A percentile compares a stretch with the other conserved stretches of the same genome.
These are phyloP conservation scores for Myrmecophaga tridactyla DNA, from an alignment of 2,113 vertebrate genomes.

Conservation along the genomic window DNA sequence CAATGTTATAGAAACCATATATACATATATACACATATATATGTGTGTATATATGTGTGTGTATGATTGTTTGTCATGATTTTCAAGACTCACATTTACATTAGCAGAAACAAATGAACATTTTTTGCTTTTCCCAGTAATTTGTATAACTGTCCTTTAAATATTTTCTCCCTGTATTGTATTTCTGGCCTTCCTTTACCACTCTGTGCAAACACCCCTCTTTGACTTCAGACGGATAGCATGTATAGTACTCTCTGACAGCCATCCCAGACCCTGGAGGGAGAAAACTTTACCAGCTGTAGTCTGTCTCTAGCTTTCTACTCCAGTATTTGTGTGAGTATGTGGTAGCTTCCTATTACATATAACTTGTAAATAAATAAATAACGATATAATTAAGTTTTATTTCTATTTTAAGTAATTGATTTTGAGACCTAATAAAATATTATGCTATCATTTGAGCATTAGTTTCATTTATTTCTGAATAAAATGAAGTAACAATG, in stretches of 20 bases:
- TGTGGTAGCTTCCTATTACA: neutral
- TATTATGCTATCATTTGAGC: neutral
- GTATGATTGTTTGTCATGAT: neutral
- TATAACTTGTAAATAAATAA: neutral
- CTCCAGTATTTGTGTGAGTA: neutral
- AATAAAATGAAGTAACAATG: neutral
- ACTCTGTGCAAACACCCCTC: neutral
- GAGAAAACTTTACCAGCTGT: neutral
- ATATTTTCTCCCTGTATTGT: neutral
- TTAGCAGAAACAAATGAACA: neutral
- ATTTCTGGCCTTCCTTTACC: neutral
- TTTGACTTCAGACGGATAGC: neutral
- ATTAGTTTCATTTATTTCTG: neutral
- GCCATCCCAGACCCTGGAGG: fast-evolving
- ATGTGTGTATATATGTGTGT: too few species aligned
- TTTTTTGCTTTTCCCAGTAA: neutral
- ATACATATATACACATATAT: too few species aligned
- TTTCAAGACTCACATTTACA: neutral
- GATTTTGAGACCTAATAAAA: slow-evolving; percentile 5
- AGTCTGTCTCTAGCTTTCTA: neutral
- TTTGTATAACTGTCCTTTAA: neutral
- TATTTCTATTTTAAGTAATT: neutral
- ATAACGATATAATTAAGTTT: neutral
- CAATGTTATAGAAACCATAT: neutral
- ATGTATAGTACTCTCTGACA: neutral